Conservation (phyloP, 2,113 vertebrate species). For the Sardina pilchardus region DNA sequence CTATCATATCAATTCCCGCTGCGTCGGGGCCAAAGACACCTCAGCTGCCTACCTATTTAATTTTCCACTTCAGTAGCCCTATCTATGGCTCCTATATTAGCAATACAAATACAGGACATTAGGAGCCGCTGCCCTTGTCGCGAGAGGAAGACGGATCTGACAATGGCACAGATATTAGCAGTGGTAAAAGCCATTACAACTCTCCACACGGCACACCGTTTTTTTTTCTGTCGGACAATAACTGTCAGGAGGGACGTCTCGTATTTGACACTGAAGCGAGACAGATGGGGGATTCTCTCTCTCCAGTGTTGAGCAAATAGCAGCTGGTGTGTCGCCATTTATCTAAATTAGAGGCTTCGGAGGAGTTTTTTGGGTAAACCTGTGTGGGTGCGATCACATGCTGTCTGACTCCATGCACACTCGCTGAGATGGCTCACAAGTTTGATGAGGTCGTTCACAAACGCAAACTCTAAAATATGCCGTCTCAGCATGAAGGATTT, state of each 20-base stretch:
- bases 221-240: not conserved
- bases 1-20: not conserved
- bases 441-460: not conserved
- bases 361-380: not conserved
- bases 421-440: not conserved
- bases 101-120: constrained; percentile 2
- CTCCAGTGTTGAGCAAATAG: not conserved
- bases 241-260: not conserved
- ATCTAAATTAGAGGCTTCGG: not conserved
- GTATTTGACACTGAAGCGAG: not conserved
- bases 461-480: not conserved
- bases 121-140: not conserved
- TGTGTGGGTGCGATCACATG: not conserved
- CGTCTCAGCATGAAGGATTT: not conserved
- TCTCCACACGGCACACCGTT: not conserved
- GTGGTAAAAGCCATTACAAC: not conserved
- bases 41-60: not conserved
- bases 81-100: not conserved
- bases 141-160: not conserved
- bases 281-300: not conserved
- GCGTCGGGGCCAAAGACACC: not conserved
- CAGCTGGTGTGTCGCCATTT: not conserved
- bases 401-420: not conserved
- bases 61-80: not conserved
- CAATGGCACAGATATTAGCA: not conserved